phyloP scores from a whole-genome alignment of 1,140 invertebrate genomes.

The Caenorhabditis latens region DNA sequence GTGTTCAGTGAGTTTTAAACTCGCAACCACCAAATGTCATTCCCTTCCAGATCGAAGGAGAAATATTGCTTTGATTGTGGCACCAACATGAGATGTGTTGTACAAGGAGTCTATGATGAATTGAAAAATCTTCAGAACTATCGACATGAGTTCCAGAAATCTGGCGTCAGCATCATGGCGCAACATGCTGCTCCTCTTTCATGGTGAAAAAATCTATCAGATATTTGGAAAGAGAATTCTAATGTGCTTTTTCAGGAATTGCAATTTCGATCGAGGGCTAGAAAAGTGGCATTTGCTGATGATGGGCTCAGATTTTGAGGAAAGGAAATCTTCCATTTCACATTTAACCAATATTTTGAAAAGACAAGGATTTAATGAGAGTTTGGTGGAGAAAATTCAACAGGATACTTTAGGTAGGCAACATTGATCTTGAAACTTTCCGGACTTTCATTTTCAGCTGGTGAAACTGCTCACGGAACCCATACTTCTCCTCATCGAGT shows the following conservation, averaged over 20 bases:
- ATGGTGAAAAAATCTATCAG: neutral
- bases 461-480: constrained; percentile 18
- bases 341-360: neutral
- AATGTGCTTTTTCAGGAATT: constrained; percentile 19
- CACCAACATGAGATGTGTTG: constrained; percentile 20
- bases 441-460: neutral
- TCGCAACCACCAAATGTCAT: neutral
- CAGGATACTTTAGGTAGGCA: neutral
- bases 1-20: neutral
- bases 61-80: constrained; percentile 4
- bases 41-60: neutral
- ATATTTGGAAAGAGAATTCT: neutral
- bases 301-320: constrained; percentile 5
- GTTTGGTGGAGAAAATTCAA: neutral
- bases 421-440: neutral
- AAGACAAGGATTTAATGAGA: neutral
- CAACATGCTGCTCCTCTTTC: constrained; percentile 5
- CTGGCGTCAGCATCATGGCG: neutral
- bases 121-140: neutral
- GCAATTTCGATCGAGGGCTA: neutral
- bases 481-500: neutral
- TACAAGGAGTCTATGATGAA: neutral
- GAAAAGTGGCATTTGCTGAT: constrained; percentile 27
- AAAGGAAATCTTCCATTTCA: constrained; percentile 9
- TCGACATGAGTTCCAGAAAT: neutral